A percentile compares a stretch with the other conserved stretches of the same genome.
These are phyloP conservation scores for Nerophis lumbriciformis DNA, from an alignment of 2,113 vertebrate genomes.

Conservation along the genomic window DNA sequence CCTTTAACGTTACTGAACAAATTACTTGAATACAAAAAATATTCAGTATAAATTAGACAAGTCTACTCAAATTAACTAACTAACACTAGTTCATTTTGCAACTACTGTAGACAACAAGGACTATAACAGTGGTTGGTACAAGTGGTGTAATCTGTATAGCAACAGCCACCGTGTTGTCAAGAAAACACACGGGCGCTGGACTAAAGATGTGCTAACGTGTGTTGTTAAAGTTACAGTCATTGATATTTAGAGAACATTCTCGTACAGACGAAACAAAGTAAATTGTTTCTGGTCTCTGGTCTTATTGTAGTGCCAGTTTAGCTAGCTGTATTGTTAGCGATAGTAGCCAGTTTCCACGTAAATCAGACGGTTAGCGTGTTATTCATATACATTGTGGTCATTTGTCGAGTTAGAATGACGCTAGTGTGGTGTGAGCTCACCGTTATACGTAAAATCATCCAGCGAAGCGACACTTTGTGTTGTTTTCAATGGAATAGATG, in stretches of 20 bases:
- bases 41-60: too few species aligned
- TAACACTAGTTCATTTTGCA: too few species aligned
- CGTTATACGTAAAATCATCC: constrained; percentile 11
- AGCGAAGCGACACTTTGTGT: not conserved
- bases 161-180: constrained; percentile 31
- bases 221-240: not conserved
- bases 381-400: constrained; percentile 13
- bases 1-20: too few species aligned
- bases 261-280: not conserved
- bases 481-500: not conserved
- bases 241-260: not conserved
- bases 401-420: constrained; percentile 5
- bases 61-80: too few species aligned
- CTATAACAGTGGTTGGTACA: too few species aligned
- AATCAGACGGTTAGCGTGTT: constrained; percentile 38
- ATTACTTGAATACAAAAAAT: too few species aligned
- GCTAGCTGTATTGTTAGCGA: constrained; percentile 36
- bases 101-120: too few species aligned
- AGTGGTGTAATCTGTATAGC: constrained; percentile 8
- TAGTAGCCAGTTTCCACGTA: constrained; percentile 15
- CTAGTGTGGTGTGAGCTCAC: constrained; percentile 39
- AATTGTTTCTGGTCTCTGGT: not conserved
- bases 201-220: constrained; percentile 9
- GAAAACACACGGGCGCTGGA: constrained; percentile 27
- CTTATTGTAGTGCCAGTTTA: not conserved